These are phyloP conservation scores for Smittia aterrima DNA, from an alignment of 2,888 invertebrate species.

Conservation along the genomic window DNA sequence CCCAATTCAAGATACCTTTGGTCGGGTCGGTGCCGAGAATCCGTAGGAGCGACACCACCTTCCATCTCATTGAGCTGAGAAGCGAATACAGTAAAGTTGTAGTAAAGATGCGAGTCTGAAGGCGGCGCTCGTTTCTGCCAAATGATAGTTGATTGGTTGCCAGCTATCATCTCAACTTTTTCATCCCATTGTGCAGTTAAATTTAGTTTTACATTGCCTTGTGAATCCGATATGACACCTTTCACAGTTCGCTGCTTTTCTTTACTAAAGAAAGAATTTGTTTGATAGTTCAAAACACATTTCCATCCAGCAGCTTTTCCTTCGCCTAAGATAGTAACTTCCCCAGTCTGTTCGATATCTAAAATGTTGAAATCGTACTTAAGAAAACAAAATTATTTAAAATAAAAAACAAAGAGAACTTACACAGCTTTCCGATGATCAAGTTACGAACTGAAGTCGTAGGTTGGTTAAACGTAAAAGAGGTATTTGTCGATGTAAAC, in stretches of 20 bases:
- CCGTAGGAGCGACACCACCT: conserved; percentile 84
- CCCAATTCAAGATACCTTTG: conserved; percentile 63
- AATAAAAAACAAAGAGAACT: too few relatives aligned
- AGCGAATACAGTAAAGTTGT: conserved; percentile 87
- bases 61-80: conserved; percentile 91
- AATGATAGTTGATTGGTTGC: not conserved
- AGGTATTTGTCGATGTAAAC: not conserved
- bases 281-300: conserved; percentile 73
- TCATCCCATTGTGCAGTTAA: conserved; percentile 84
- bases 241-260: conserved; percentile 84
- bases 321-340: conserved; percentile 10
- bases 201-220: conserved; percentile 59
- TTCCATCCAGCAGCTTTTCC: conserved; percentile 13
- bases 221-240: conserved; percentile 66
- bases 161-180: conserved; percentile 71
- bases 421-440: conserved; percentile 22
- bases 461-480: conserved; percentile 19
- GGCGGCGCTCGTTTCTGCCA: conserved; percentile 23
- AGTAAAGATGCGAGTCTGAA: conserved; percentile 57
- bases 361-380: too few relatives aligned
- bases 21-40: conserved; percentile 84
- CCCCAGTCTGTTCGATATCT: conserved; percentile 15
- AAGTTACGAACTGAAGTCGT: not conserved
- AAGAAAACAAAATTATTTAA: too few relatives aligned
- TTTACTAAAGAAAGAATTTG: conserved; percentile 92